Evolutionary conservation across 2,888 invertebrate genomes (phyloP).

Genomic region (Deilephila porcellus): DNA sequence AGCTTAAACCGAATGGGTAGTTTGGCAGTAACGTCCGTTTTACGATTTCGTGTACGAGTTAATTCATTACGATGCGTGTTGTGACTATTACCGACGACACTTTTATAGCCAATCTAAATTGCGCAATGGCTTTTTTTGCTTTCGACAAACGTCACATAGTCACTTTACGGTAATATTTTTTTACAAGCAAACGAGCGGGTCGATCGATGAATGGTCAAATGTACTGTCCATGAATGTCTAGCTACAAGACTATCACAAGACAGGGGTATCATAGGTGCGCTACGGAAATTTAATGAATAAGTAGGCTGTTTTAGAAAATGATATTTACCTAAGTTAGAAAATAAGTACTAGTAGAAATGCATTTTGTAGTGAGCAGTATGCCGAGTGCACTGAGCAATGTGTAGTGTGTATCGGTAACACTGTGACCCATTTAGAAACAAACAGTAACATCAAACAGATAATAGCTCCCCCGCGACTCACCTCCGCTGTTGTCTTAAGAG

Average conservation of each 20-base stretch:
- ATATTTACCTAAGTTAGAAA: too few relatives aligned
- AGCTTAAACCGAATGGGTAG: constrained; percentile 84
- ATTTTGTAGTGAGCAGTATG: not conserved
- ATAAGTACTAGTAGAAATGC: not conserved
- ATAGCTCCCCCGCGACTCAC: constrained; percentile 73
- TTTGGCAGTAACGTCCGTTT: constrained; percentile 79
- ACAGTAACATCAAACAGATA: constrained; percentile 58
- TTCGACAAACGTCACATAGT: not conserved
- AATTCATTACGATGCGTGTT: constrained; percentile 73
- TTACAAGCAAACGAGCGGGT: not conserved
- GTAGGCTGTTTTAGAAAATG: too few relatives aligned
- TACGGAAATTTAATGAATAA: too few relatives aligned
- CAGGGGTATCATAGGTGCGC: too few relatives aligned
- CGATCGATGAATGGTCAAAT: not conserved
- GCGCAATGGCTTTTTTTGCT: constrained; percentile 35
- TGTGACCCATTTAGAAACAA: constrained; percentile 45
- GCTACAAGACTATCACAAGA: not conserved
- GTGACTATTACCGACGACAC: constrained; percentile 55
- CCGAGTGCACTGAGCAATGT: not conserved
- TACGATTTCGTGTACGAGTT: constrained; percentile 78
- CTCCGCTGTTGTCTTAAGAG: constrained; percentile 81
- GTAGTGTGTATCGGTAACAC: constrained; percentile 7
- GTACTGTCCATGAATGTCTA: not conserved
- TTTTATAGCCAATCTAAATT: constrained; percentile 42
- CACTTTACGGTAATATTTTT: not conserved